Conservation (phyloP, 1,140 invertebrate species). For the Papilio helenus region DNA sequence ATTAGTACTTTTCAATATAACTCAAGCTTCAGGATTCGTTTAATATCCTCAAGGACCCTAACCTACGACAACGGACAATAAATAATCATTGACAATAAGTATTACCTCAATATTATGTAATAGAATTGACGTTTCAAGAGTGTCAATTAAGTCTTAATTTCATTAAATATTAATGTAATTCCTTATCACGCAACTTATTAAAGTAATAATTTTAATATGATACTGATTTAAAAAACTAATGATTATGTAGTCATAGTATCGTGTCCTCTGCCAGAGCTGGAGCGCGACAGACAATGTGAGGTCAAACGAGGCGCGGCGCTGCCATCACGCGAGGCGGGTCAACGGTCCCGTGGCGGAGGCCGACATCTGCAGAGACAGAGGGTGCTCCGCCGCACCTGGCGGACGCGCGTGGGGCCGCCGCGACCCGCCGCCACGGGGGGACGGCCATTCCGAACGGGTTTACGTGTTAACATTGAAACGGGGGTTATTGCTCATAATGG, state of each 20-base stretch:
- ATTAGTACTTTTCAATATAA: not conserved
- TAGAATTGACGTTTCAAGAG: too few relatives aligned
- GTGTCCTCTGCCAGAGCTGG: not conserved
- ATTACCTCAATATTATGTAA: not conserved
- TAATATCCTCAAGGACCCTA: not conserved
- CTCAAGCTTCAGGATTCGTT: not conserved
- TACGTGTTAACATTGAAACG: conserved; percentile 50
- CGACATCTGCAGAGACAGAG: conserved; percentile 69
- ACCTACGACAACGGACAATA: not conserved
- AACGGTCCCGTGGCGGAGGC: conserved; percentile 51
- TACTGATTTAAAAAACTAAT: not conserved
- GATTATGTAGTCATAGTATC: not conserved
- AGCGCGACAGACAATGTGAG: not conserved
- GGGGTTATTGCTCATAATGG: conserved; percentile 53
- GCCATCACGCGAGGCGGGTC: conserved; percentile 49
- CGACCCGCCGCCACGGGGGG: conserved; percentile 55
- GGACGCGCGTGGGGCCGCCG: conserved; percentile 65
- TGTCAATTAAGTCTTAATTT: not conserved
- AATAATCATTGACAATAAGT: not conserved
- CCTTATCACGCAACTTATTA: not conserved
- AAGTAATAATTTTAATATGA: not conserved
- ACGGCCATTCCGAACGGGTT: conserved; percentile 53
- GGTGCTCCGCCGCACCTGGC: conserved; percentile 60
- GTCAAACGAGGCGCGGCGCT: conserved; percentile 16
- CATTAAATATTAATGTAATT: not conserved